phyloP scores from a whole-genome alignment of 2,113 vertebrate species.

The Carettochelys insculpta region DNA sequence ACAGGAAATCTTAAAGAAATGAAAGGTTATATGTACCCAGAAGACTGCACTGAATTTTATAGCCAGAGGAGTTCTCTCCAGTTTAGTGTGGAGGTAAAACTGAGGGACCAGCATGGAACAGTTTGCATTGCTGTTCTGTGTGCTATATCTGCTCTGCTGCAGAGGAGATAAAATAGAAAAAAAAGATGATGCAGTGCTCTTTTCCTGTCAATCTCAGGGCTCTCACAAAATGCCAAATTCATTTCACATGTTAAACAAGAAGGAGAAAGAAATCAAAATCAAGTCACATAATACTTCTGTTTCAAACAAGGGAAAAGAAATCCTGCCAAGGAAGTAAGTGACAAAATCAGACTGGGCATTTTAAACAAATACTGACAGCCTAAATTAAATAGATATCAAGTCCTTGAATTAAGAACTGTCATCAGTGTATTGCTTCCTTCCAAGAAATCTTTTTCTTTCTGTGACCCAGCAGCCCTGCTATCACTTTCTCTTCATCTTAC shows the following conservation, averaged over 20 bases:
- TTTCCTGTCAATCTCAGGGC: not conserved
- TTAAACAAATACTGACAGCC: not conserved
- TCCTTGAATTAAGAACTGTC: not conserved
- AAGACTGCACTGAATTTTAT: not conserved
- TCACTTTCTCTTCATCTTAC: not conserved
- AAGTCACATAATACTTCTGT: not conserved
- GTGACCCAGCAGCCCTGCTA: not conserved
- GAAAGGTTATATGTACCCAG: too few relatives aligned
- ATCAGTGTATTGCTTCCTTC: not conserved
- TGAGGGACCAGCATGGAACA: not conserved
- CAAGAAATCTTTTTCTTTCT: not conserved
- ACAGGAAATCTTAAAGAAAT: too few relatives aligned
- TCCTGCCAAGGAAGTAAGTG: not conserved
- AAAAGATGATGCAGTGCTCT: not conserved
- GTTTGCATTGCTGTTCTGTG: not conserved
- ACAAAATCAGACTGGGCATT: conserved; percentile 2
- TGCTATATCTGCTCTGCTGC: not conserved
- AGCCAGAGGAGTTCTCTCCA: not conserved
- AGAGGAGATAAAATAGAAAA: not conserved
- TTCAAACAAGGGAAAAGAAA: not conserved
- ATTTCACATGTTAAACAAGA: conserved; percentile 18
- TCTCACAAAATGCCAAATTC: not conserved
- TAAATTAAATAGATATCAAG: not conserved
- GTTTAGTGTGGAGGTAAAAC: not conserved
- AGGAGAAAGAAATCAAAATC: not conserved